Conservation (phyloP, 2,888 invertebrate species). For the Eudasyphora cyanicolor region DNA sequence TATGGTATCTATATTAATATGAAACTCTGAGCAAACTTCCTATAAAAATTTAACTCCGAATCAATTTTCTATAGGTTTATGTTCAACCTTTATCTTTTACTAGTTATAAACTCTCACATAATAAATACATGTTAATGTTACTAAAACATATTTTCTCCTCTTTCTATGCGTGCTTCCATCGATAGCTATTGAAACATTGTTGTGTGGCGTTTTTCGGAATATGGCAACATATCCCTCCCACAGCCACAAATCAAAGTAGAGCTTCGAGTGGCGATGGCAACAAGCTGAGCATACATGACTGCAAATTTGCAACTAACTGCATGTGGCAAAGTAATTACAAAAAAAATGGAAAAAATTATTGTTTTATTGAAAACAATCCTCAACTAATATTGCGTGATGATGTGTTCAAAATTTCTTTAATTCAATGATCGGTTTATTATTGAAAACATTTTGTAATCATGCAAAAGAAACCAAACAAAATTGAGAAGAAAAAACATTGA, state of each 20-base stretch:
- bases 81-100: too few species aligned
- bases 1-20: too few species aligned
- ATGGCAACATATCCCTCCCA: not conserved
- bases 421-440: slow-evolving; percentile 36
- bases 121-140: too few species aligned
- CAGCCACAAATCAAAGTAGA: not conserved
- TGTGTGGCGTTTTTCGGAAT: too few species aligned
- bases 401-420: slow-evolving; percentile 51
- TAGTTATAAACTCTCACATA: too few species aligned
- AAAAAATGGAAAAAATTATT: slow-evolving; percentile 37
- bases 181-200: not conserved
- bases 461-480: slow-evolving; percentile 16
- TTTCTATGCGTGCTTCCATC: not conserved
- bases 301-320: slow-evolving; percentile 32
- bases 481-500: slow-evolving; percentile 9
- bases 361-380: slow-evolving; percentile 28
- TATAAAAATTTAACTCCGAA: not conserved
- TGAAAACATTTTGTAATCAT: slow-evolving; percentile 10
- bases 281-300: not conserved
- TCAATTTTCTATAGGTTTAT: too few species aligned
- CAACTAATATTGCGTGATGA: slow-evolving; percentile 45
- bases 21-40: not conserved
- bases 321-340: slow-evolving; percentile 58
- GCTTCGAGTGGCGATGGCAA: not conserved
- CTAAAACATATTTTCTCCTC: too few species aligned